Evolutionary conservation across 2,113 vertebrate genomes (phyloP).

Genomic region (Vidua macroura): DNA sequence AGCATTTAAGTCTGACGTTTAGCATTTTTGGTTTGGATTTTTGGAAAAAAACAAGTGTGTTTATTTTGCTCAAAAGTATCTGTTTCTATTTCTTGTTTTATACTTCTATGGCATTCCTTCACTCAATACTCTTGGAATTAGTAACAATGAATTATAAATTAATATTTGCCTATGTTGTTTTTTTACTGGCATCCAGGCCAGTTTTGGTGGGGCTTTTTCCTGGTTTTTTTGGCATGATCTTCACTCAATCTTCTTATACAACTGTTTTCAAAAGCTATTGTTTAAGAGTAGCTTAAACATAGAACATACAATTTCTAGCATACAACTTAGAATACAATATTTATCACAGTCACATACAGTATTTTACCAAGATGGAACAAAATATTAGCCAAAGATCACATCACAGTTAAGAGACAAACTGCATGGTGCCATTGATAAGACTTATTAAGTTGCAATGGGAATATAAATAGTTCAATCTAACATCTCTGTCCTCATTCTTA

Average conservation of each 20-base stretch:
- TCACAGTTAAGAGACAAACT: neutral
- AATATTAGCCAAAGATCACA: neutral
- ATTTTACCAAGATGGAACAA: neutral
- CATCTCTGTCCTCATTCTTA: neutral
- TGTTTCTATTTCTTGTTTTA: neutral
- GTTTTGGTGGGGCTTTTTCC: fast-evolving
- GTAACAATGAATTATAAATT: neutral
- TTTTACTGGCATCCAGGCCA: neutral
- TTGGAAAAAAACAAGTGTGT: neutral
- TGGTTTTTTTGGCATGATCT: neutral
- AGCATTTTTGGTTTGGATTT: neutral
- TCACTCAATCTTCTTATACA: neutral
- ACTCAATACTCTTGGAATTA: neutral
- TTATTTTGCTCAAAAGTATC: neutral
- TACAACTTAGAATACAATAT: neutral
- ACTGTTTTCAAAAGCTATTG: neutral
- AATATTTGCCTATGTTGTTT: neutral
- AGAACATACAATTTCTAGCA: neutral
- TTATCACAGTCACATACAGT: neutral
- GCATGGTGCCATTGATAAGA: neutral
- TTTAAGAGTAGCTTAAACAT: neutral
- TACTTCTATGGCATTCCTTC: neutral
- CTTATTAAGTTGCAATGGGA: neutral
- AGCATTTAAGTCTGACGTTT: neutral
- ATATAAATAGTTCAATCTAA: neutral